These are phyloP conservation scores for Psephotus haematonotus DNA, from an alignment of 2,113 vertebrate genomes.

Conservation along the genomic window DNA sequence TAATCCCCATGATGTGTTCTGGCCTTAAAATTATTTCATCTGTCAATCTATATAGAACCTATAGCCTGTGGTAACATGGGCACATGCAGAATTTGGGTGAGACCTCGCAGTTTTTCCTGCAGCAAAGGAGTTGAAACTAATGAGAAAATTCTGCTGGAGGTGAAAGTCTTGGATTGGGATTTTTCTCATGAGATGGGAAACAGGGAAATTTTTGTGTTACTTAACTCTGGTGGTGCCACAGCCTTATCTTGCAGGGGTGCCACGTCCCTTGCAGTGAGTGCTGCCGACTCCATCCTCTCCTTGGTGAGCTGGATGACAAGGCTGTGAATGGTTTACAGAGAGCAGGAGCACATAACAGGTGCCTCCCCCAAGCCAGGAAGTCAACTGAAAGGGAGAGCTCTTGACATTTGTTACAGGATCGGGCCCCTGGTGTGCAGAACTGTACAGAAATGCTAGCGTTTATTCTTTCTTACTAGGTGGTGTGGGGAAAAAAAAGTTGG, in stretches of 20 bases:
- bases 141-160: neutral
- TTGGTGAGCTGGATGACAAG: neutral
- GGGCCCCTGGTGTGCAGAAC: neutral
- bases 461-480: neutral
- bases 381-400: neutral
- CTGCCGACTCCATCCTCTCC: neutral
- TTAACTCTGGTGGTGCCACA: neutral
- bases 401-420: neutral
- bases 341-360: neutral
- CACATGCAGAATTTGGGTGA: neutral
- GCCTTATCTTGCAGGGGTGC: neutral
- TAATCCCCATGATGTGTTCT: rapidly evolving
- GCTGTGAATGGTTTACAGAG: neutral
- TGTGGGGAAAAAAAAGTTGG: neutral
- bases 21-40: neutral
- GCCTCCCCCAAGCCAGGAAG: neutral
- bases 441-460: rapidly evolving
- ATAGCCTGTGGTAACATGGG: neutral
- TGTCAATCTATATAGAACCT: neutral
- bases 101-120: neutral
- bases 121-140: neutral
- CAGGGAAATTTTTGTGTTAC: neutral
- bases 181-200: neutral
- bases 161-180: neutral
- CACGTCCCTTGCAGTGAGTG: neutral